Evolutionary conservation across 2,888 invertebrate species (phyloP), one percentile per base, ranked within the genome.

Genomic region (Lepidonotus clava): DNA sequence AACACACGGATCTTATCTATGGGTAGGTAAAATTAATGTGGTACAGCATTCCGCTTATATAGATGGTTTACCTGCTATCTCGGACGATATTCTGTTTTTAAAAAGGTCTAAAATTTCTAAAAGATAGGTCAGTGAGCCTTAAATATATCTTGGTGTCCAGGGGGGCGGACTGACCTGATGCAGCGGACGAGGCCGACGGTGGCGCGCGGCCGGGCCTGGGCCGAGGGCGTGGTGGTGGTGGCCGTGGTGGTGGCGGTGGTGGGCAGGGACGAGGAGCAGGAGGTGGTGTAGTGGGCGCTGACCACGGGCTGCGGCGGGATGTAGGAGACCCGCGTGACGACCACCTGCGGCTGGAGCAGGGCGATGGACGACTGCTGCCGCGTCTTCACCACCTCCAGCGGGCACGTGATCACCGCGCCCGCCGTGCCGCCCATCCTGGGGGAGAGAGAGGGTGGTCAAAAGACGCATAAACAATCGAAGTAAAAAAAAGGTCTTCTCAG

Each of bases 361-460:
- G 84, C 86, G 2, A 87, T 83, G 8, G 98, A 98, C 36, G 99
- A 99, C 94, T 99, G 99, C 90, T 98, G 96, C 40, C 99, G 96
- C 18, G 99, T 99, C 95, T 99, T 99, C 76, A 99, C 98, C 90
- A 99, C 99, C 95, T 99, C 99, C 92, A 99, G 95, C 18, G 99
- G 99, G 95, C 99, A 99, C 92, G 99, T 99, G 90, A 98, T 96
- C 90, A 99, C 97, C 28, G 99, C 99, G 85, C 99, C 99, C 77
- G 97, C 97, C 85, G 99, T 99, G 89, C 99, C 99, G 89, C 98
- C 99, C 94, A 97, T 96, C 94, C 99, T 99, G 95, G 8, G 21
- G 46, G 46, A 80, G 28, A 46, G 11, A 80, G 8, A 80, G 14
- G 21, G 21, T 51, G 11, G 21, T 11, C 21, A 51, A 51, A 51